Evolutionary conservation across 1,140 invertebrate species (phyloP).

Genomic region (Eubasilissa regina): DNA sequence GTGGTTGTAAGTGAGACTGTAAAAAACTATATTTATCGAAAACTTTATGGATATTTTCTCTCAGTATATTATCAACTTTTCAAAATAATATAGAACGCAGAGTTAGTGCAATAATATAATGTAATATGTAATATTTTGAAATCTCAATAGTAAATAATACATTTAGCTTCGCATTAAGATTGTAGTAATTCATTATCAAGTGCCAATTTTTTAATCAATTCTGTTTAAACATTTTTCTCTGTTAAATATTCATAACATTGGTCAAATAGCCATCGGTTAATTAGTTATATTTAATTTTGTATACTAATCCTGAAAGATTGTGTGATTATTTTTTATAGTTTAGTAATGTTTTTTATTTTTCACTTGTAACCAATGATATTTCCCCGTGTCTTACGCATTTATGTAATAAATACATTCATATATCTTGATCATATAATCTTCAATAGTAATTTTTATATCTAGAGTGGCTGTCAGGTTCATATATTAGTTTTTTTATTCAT

Average conservation of each 20-base stretch:
- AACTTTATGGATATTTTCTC: constrained; percentile 17
- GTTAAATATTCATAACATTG: neutral
- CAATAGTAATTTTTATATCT: no score
- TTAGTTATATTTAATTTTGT: constrained; percentile 22
- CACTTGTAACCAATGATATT: neutral
- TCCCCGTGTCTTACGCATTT: constrained; percentile 25
- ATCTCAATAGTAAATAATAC: constrained; percentile 26
- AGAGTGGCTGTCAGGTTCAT: no score
- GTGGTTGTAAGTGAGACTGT: constrained; percentile 33
- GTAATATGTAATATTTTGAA: constrained; percentile 3
- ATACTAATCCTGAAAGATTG: neutral
- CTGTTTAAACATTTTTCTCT: constrained; percentile 8
- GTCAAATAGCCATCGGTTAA: constrained; percentile 28
- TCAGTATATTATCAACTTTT: neutral
- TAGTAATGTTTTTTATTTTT: constrained; percentile 1
- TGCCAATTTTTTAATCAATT: constrained; percentile 20
- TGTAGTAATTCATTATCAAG: constrained; percentile 28
- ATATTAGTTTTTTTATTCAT: no score
- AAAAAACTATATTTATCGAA: constrained; percentile 17
- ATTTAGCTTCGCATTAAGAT: constrained; percentile 5
- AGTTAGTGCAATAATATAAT: neutral
- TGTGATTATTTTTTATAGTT: constrained; percentile 22
- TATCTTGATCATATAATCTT: no score
- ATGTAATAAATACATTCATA: constrained; percentile 2
- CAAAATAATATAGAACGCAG: neutral